Percentiles rank a stretch among this genome's conserved stretches.
Evolutionary conservation across 2,888 invertebrate species (phyloP).

Genomic region (Ichneumoninae sp.): DNA sequence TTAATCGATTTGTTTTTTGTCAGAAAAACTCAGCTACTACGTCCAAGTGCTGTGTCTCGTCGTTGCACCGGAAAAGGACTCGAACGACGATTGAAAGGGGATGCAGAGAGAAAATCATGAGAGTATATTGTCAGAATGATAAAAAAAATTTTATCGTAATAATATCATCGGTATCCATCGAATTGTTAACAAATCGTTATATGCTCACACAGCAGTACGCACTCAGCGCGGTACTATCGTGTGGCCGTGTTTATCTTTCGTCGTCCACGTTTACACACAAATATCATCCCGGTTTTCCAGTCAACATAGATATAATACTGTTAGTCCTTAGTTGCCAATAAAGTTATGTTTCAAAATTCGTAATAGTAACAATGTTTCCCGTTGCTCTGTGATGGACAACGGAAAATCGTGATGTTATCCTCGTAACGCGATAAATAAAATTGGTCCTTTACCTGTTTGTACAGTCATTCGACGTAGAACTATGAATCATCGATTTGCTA

Average conservation of each 20-base stretch:
- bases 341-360: conserved; percentile 39
- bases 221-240: not conserved
- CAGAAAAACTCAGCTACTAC: conserved; percentile 88
- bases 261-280: conserved; percentile 37
- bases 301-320: conserved; percentile 61
- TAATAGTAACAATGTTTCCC: conserved; percentile 30
- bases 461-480: not conserved
- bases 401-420: conserved; percentile 15
- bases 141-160: conserved; percentile 37
- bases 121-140: conserved; percentile 49
- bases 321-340: conserved; percentile 56
- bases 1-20: conserved; percentile 73
- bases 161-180: conserved; percentile 49
- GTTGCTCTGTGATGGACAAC: conserved; percentile 13
- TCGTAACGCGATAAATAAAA: conserved; percentile 35
- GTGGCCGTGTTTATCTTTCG: not conserved
- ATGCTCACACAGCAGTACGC: conserved; percentile 15
- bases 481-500: conserved; percentile 38
- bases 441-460: conserved; percentile 44
- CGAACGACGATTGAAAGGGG: conserved; percentile 56
- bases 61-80: conserved; percentile 86
- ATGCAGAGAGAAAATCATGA: not conserved
- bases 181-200: conserved; percentile 33
- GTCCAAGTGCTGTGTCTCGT: conserved; percentile 89
- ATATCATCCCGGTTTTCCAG: conserved; percentile 40